Percentiles rank a stretch among this genome's conserved stretches.
These are phyloP conservation scores for Petroica traversi DNA, from an alignment of 2,113 vertebrate species.

Conservation along the genomic window DNA sequence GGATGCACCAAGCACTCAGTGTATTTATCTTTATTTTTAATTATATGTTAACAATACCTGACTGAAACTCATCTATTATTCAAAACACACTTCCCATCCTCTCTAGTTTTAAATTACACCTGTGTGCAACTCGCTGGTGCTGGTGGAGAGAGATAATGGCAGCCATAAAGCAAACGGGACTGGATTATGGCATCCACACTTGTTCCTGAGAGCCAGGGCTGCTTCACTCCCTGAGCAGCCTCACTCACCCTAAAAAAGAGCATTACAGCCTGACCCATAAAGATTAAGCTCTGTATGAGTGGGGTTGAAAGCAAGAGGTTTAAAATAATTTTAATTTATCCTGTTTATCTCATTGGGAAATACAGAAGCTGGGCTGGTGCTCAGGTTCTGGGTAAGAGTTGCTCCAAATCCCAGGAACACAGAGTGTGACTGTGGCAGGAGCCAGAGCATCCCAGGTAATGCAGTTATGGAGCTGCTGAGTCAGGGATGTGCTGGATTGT, in stretches of 20 bases:
- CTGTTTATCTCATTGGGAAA: neutral
- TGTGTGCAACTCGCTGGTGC: neutral
- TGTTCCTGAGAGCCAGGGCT: neutral
- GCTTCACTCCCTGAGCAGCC: neutral
- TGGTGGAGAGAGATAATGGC: neutral
- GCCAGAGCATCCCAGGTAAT: neutral
- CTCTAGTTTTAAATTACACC: slow-evolving; percentile 19
- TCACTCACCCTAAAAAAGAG: neutral
- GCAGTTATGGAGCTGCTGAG: neutral
- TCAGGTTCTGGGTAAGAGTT: fast-evolving
- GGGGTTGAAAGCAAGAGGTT: neutral
- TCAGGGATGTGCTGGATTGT: neutral
- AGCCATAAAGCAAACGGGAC: neutral
- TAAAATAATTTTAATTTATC: neutral
- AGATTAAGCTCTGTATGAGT: neutral
- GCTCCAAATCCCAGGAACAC: fast-evolving
- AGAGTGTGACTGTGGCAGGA: fast-evolving
- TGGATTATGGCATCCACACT: neutral
- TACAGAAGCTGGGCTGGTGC: neutral
- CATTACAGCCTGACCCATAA: neutral
- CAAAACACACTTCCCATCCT: neutral
- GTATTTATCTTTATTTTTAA: slow-evolving; percentile 40
- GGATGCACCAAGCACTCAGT: neutral
- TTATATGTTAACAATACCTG: neutral
- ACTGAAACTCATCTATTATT: slow-evolving; percentile 9